Evolutionary conservation across 1,140 invertebrate genomes (phyloP), one percentile per base, ranked within the genome.

Genomic region (Aplysia californica): DNA sequence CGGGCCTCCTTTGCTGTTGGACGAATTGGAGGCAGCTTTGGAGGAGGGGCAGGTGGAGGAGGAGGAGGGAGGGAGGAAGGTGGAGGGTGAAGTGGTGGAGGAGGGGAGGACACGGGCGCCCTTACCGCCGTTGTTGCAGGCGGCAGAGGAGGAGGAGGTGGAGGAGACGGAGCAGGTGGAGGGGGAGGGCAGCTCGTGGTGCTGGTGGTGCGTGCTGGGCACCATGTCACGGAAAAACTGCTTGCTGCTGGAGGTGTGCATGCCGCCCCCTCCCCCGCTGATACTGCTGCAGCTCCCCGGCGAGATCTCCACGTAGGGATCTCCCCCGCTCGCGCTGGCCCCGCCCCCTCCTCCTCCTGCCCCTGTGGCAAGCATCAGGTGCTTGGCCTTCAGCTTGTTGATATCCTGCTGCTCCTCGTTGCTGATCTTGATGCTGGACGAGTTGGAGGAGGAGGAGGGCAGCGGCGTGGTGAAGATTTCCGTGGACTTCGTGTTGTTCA

Each of bases 381-480:
- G 76, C 26, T 78, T 68, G 23, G 79, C 65, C 67, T 79, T 79
- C 35, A 78, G 71, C 26, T 68, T 78, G 67, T 81, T 81, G 39
- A 78, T 75, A 55, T 76, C 75, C 64, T 80, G 75, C 65, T 75
- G 82, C 78, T 85, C 83, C 38, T 85, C 84, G 70, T 86, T 86
- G 65, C 82, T 82, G 41, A 83, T 74, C 80, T 85, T 85, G 55
- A 81, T 69, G 41, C 68, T 72, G 26, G 80, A 75, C 36, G 59
- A 72, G 55, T 70, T 50, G 67, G 75, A 66, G 20, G 79, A 55
- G 61, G 73, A 67, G 66, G 67, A 68, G 35, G 77, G 75, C 29
- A 75, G 75, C n/a, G n/a, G n/a, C 21, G 81, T 82, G 66, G 77
- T 81, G 77, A 81, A 82, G 39, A 82, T 82, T 50, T 59, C 64